Percentiles rank a stretch among this genome's conserved stretches.
Evolutionary conservation across 2,888 invertebrate genomes (phyloP).

Genomic region (Cerceris rybyensis): DNA sequence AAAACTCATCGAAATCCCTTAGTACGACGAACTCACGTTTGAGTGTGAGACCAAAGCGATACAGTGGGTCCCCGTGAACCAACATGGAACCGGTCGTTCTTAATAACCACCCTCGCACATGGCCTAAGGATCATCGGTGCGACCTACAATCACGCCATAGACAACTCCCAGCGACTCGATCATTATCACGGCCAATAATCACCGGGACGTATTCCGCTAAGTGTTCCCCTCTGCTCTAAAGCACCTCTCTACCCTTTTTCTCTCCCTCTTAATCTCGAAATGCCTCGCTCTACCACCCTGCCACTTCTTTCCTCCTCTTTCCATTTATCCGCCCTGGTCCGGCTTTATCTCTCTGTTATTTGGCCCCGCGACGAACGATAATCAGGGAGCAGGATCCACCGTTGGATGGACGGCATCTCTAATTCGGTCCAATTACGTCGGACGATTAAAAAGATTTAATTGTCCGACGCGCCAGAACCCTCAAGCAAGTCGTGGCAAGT

Average conservation of each 20-base stretch:
- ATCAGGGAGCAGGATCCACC: slow-evolving; percentile 53
- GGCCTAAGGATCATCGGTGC: slow-evolving; percentile 76
- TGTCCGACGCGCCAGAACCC: slow-evolving; percentile 66
- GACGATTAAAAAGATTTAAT: slow-evolving; percentile 80
- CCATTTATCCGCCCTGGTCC: slow-evolving; percentile 45
- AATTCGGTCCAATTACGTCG: slow-evolving; percentile 78
- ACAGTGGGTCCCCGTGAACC: slow-evolving; percentile 39
- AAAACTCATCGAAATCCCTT: background rate
- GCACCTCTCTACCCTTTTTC: slow-evolving; percentile 17
- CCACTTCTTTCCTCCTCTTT: slow-evolving; percentile 12
- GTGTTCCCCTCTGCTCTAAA: slow-evolving; percentile 72
- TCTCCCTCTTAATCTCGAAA: background rate
- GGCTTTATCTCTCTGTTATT: slow-evolving; percentile 64
- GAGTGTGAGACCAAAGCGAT: background rate
- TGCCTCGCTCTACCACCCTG: slow-evolving; percentile 17
- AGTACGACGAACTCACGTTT: background rate
- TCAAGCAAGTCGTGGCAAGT: slow-evolving; percentile 26
- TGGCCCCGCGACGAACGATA: slow-evolving; percentile 62
- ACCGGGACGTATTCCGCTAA: slow-evolving; percentile 79
- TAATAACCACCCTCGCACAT: slow-evolving; percentile 80
- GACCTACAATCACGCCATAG: slow-evolving; percentile 80
- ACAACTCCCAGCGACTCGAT: slow-evolving; percentile 79
- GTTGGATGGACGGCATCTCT: slow-evolving; percentile 71
- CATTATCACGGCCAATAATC: slow-evolving; percentile 81
- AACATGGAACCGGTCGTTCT: slow-evolving; percentile 77